A percentile compares a stretch with the other conserved stretches of the same genome.
Evolutionary conservation across 1,140 invertebrate species (phyloP).

Genomic region (Linepithema humile): DNA sequence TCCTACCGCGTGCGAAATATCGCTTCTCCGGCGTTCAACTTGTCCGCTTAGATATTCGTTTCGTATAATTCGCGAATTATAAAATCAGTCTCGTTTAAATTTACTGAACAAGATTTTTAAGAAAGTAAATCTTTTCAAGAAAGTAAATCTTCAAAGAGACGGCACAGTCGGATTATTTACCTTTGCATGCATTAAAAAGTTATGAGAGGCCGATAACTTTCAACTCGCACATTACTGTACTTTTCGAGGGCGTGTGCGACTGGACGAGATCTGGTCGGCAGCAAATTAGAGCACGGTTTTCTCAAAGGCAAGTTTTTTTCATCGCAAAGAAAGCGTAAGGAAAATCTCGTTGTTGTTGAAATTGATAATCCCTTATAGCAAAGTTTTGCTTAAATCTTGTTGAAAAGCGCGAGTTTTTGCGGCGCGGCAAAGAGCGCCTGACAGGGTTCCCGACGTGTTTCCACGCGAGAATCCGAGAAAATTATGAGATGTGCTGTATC

Average conservation of each 20-base stretch:
- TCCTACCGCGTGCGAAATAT: background rate
- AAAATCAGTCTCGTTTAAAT: too few relatives aligned
- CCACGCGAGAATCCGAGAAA: background rate
- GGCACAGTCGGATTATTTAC: background rate
- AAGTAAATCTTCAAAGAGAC: too few relatives aligned
- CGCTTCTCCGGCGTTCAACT: background rate
- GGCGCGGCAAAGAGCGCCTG: background rate
- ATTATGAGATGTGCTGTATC: background rate
- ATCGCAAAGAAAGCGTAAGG: background rate
- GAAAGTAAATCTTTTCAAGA: too few relatives aligned
- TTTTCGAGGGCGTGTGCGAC: background rate
- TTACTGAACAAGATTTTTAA: too few relatives aligned
- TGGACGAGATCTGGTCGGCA: too few relatives aligned
- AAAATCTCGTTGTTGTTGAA: background rate
- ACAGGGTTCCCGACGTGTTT: background rate
- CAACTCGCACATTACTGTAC: background rate
- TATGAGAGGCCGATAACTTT: background rate
- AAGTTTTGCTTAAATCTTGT: background rate
- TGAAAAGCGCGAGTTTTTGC: background rate
- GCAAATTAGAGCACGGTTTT: conserved; percentile 4
- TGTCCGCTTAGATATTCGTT: background rate
- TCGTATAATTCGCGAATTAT: background rate
- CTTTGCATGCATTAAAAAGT: background rate
- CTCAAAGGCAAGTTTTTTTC: background rate
- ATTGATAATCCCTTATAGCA: background rate